Evolutionary conservation across 2,797 vertebrate species (phyloP).

Genomic region (Channallabes apus): DNA sequence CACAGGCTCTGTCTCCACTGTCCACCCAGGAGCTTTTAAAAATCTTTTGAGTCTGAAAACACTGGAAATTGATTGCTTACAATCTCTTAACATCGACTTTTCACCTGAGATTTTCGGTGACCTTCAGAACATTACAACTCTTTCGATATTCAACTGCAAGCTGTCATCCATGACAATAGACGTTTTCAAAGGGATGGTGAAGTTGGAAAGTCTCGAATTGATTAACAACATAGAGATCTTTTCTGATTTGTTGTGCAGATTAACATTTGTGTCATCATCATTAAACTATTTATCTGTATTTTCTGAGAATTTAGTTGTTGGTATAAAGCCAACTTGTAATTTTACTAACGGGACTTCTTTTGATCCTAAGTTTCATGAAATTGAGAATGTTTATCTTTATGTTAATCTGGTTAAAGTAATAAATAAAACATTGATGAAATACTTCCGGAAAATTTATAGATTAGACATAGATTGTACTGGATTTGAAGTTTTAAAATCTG

Average conservation of each 20-base stretch:
- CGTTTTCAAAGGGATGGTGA: not conserved
- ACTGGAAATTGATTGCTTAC: not conserved
- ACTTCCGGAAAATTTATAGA: not conserved
- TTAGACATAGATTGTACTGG: not conserved
- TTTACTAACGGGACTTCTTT: not conserved
- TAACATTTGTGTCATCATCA: not conserved
- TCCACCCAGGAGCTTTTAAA: slow-evolving; percentile 8
- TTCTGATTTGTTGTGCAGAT: slow-evolving; percentile 28
- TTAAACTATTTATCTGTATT: not conserved
- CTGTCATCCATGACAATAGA: not conserved
- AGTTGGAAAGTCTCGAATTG: not conserved
- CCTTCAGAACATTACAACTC: not conserved
- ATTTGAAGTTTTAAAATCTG: slow-evolving; percentile 1
- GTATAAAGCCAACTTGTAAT: not conserved
- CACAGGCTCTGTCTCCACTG: not conserved
- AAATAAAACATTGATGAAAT: slow-evolving; percentile 18
- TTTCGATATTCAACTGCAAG: not conserved
- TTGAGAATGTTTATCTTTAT: not conserved
- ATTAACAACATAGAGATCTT: not conserved
- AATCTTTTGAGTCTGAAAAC: not conserved
- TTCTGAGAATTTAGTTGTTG: fast-evolving
- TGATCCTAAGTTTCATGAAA: not conserved
- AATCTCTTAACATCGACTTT: not conserved
- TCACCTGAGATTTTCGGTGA: not conserved
- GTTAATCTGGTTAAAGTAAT: not conserved